phyloP scores from a whole-genome alignment of 1,140 invertebrate genomes.

The Pseudomyrmex cubaensis region DNA sequence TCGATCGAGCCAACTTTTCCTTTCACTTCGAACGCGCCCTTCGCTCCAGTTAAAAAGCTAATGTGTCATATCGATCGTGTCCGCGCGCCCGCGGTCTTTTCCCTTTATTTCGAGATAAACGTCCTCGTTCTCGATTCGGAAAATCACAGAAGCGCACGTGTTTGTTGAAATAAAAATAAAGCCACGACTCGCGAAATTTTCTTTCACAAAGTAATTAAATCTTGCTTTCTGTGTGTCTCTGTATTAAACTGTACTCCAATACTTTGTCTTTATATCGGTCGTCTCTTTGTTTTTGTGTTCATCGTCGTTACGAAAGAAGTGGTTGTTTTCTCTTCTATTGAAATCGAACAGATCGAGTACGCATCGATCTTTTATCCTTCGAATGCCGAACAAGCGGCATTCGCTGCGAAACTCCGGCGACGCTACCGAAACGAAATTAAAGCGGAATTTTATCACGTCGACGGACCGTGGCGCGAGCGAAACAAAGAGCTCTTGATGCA shows the following conservation, averaged over 20 bases:
- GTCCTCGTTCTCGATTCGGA: not conserved
- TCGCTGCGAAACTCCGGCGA: not conserved
- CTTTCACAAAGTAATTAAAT: conserved; percentile 5
- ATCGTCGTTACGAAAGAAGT: not conserved
- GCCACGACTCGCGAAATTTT: not conserved
- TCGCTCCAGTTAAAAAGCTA: conserved; percentile 55
- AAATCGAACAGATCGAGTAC: conserved; percentile 11
- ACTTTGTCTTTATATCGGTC: conserved; percentile 1
- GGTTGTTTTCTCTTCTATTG: not conserved
- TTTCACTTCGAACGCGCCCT: conserved; percentile 60
- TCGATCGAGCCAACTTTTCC: conserved; percentile 58
- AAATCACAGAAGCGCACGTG: not conserved
- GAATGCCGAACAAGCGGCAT: conserved; percentile 22
- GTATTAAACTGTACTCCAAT: not conserved
- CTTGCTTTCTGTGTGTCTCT: not conserved
- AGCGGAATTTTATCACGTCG: conserved; percentile 52
- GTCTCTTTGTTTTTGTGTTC: no score
- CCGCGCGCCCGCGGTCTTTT: not conserved
- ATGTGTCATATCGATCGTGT: conserved; percentile 41
- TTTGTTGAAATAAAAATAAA: not conserved
- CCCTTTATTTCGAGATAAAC: not conserved
- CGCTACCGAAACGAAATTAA: conserved; percentile 31
- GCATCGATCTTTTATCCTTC: conserved; percentile 7
- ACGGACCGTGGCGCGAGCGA: conserved; percentile 38
- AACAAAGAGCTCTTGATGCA: conserved; percentile 45